A percentile compares a stretch with the other conserved stretches of the same genome.
Evolutionary conservation across 2,888 invertebrate species (phyloP).

Genomic region (Mesorhabditis belari): DNA sequence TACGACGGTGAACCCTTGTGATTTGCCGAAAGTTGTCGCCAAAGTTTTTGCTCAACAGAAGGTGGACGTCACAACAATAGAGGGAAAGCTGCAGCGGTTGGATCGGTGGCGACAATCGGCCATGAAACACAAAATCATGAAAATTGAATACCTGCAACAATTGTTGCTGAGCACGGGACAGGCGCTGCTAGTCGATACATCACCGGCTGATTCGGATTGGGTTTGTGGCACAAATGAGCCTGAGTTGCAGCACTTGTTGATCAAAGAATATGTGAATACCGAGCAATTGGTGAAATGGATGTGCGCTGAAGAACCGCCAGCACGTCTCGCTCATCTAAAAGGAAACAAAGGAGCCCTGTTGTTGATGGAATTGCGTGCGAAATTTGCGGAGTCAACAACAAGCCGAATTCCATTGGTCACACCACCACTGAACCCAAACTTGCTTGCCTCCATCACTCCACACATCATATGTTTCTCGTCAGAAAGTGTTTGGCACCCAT

Average conservation of each 20-base stretch:
- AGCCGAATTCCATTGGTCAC: constrained; percentile 42
- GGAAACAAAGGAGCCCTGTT: constrained; percentile 47
- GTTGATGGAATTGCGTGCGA: constrained; percentile 47
- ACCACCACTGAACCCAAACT: constrained; percentile 11
- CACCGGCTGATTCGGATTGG: constrained; percentile 24
- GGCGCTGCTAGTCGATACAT: constrained; percentile 43
- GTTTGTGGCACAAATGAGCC: constrained; percentile 39
- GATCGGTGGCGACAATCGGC: constrained; percentile 50
- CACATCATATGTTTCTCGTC: constrained; percentile 51
- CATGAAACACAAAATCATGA: constrained; percentile 50
- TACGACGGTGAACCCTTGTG: constrained; percentile 44
- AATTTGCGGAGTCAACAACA: constrained; percentile 22
- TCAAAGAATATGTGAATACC: constrained; percentile 41
- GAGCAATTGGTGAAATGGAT: constrained; percentile 42
- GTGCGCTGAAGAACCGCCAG: constrained; percentile 17
- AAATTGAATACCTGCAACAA: constrained; percentile 44
- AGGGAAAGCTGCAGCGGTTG: constrained; percentile 36
- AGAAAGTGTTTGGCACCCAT: constrained; percentile 49
- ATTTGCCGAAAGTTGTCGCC: constrained; percentile 36
- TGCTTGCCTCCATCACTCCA: constrained; percentile 30
- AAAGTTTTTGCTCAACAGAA: constrained; percentile 16
- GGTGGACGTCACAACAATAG: constrained; percentile 7
- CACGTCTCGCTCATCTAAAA: constrained; percentile 30
- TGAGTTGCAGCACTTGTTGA: constrained; percentile 47
- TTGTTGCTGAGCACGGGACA: constrained; percentile 48